Base-by-base conservation (phyloP, 2,888 invertebrate genomes). In the Drosophila hamatofila region DNA sequence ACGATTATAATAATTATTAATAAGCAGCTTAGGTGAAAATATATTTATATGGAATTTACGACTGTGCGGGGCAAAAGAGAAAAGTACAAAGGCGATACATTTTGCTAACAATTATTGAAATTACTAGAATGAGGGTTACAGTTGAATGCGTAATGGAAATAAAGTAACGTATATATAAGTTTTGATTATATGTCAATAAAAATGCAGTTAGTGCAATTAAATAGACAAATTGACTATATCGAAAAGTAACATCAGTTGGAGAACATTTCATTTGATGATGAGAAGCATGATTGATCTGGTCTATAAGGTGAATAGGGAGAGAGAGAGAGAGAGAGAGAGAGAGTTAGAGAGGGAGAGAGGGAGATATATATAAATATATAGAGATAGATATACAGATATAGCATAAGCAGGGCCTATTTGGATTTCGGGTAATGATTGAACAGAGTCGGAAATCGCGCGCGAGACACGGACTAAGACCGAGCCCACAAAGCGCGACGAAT, bases 401-500 rank as follows among this genome's bases (percentile, higher is more conserved):
- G 14, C 14, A 14, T 4, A 16, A 23, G n/a, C 42, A 39, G 55
- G 16, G 52, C 64, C 41, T 65, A 59, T 59, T 62, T 35, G 59
- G 65, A 39, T 52, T 73, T 35, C 37, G 51, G 30, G 21, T 18
- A 52, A 49, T 55, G 65, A 72, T 63, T 48, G 21, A 49, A 44
- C 23, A 33, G 35, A 41, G 49, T 23, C 66, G 54, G 67, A 67
- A 27, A 51, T 49, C 18, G 48, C 48, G 52, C 52, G 67, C 18
- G 35, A 58, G 27, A 25, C 46, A 23, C 33, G 52, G 42, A 18
- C 61, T 25, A 18, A 58, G 48, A 74, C 69, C 71, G 80, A 66
- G 80, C 80, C 75, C 58, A 79, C 63, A 71, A 75, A 58, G 37
- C 77, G 80, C 77, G 58, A 75, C 77, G 77, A 79, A 80, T 78